A percentile compares a stretch with the other conserved stretches of the same genome.
Conservation (phyloP, 2,797 vertebrate genomes). For the Micropoecilia bifurca region DNA sequence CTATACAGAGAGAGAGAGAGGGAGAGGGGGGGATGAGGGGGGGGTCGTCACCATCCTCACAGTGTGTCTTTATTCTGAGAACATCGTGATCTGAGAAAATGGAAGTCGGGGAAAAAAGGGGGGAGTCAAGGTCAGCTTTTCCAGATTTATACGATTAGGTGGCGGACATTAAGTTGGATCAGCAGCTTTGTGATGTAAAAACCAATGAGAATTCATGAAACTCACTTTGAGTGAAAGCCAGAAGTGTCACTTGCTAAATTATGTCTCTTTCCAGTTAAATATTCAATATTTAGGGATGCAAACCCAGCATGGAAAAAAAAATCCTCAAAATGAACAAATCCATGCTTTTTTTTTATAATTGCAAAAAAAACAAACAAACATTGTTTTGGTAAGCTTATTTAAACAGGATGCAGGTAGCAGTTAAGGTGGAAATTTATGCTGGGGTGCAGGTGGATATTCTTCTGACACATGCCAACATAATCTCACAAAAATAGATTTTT, state of each 20-base stretch:
- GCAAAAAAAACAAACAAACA: not conserved
- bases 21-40: too few species aligned
- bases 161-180: not conserved
- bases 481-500: constrained; percentile 44
- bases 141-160: not conserved
- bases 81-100: not conserved
- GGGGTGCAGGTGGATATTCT: constrained; percentile 23
- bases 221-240: not conserved
- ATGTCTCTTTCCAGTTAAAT: not conserved
- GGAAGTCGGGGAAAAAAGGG: not conserved
- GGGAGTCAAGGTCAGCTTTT: constrained; percentile 14
- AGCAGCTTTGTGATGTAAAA: not conserved
- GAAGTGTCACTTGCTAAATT: not conserved
- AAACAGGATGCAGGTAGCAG: constrained; percentile 15
- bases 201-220: not conserved
- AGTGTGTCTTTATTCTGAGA: constrained; percentile 43
- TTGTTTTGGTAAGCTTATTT: constrained; percentile 33
- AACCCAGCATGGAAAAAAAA: constrained; percentile 2
- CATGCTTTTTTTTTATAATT: constrained; percentile 14
- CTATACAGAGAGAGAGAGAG: constrained; percentile 9
- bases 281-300: not conserved
- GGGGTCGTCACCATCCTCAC: constrained; percentile 12
- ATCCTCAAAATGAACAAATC: not conserved
- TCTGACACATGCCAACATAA: constrained; percentile 32
- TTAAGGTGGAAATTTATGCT: constrained; percentile 15